Base-by-base conservation (phyloP, 2,113 vertebrate genomes). In the Raja brachyura region DNA sequence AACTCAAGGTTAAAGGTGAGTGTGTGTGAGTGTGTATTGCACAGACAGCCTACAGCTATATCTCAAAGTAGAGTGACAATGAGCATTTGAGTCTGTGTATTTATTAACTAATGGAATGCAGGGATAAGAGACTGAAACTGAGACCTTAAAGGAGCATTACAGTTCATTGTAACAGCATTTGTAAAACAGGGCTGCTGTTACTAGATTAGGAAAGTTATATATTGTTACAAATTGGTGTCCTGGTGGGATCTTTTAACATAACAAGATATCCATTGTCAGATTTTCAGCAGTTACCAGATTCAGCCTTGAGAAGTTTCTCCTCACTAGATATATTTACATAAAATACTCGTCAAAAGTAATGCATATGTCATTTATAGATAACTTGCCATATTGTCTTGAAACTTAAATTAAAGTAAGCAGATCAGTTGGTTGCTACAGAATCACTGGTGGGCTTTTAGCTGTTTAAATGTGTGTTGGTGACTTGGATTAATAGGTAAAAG, bases 1-100 rank as follows among this genome's bases (percentile, higher is more conserved):
- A 77, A 59, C 31, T 2, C 76, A 93, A 73, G n/a, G 66, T 63
- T 68, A 90, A 59, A 56, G 66, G 66, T 31, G 56, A 78, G 77
- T 74, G 66, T 59, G 85, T 78, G 74, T 33, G 66, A 14, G 11
- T 68, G 66, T 68, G 66, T 68, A 68, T 14, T 93, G 93, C 61
- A 3, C 83, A 90, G 93, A 93, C 93, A 94, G 92, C 18, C 81
- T 90, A 93, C 75, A 75, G 81, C 61, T 68, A n/a, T 63, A 68
- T n/a, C 93, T 83, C 56, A 70, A 61, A 48, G 16, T 25, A 75
- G 81, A 81, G 48, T 59, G 74, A 79, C 86, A 78, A 75, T 74
- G 83, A 76, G 73, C 93, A 90, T 63, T 74, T 48, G 48, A 54
- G 28, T n/a, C 75, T 31, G n/a, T 93, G 90, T 54, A 25, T 93